phyloP scores from a whole-genome alignment of 2,888 invertebrate species.

The Cantharis lateralis region DNA sequence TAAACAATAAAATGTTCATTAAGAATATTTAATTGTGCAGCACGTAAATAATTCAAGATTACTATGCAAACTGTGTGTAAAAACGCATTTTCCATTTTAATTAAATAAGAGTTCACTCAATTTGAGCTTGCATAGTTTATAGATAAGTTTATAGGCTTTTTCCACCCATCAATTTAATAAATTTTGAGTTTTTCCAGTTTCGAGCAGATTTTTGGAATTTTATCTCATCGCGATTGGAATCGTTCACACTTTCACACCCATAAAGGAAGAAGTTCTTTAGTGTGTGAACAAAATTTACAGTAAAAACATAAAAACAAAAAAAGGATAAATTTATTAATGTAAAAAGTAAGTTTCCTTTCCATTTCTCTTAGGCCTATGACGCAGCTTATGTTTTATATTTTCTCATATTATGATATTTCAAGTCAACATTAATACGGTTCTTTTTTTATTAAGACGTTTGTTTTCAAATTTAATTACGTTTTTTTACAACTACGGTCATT shows the following conservation, averaged over 20 bases:
- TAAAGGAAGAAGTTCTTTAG: not conserved
- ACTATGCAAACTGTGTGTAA: conserved; percentile 15
- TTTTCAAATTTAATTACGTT: not conserved
- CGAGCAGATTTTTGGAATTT: not conserved
- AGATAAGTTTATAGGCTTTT: not conserved
- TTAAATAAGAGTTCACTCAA: not conserved
- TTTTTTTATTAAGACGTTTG: not conserved
- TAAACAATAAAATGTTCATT: conserved; percentile 9
- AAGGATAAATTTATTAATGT: not conserved
- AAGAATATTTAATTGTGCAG: conserved; percentile 13
- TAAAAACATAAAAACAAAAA: not conserved
- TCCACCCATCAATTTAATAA: not conserved
- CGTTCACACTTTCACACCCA: not conserved
- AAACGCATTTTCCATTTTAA: conserved; percentile 27
- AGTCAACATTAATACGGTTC: not conserved
- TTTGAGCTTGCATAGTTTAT: not conserved
- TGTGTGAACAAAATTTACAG: not conserved
- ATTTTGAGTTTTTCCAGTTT: not conserved
- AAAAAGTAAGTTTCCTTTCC: not conserved
- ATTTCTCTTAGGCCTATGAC: not conserved
- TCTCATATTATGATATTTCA: not conserved
- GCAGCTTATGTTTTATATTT: not conserved
- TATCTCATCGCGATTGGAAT: not conserved
- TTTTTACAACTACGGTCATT: not conserved
- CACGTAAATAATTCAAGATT: conserved; percentile 16